Evolutionary conservation across 2,888 invertebrate genomes (phyloP).

Genomic region (Capitulum mitella): DNA sequence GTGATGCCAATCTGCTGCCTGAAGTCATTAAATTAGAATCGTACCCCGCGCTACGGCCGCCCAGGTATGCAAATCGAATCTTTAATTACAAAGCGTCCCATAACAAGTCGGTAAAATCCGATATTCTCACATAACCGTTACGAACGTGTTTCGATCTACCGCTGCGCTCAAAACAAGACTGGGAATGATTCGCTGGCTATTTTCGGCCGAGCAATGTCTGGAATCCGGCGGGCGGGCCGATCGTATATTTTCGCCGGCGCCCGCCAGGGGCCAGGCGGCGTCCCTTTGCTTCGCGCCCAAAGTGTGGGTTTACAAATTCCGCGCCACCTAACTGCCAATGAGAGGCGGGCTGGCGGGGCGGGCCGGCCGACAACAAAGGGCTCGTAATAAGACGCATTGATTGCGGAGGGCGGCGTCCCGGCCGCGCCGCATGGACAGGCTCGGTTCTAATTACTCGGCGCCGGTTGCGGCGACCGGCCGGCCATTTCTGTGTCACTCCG

Average conservation of each 20-base stretch:
- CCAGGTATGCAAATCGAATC: conserved; percentile 3
- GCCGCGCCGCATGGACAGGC: background rate
- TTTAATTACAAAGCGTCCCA: background rate
- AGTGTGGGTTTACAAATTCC: conserved; percentile 25
- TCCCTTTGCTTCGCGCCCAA: conserved; percentile 22
- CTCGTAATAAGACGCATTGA: conserved; percentile 19
- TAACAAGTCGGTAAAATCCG: background rate
- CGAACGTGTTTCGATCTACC: background rate
- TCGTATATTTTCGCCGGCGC: background rate
- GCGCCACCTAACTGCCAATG: conserved; percentile 19
- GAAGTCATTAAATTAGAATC: background rate
- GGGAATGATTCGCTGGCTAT: background rate
- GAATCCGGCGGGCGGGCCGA: background rate
- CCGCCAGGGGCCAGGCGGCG: background rate
- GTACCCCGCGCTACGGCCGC: background rate
- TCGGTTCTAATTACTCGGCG: background rate
- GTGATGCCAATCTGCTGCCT: too few relatives aligned
- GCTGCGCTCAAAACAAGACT: background rate
- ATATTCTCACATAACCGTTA: background rate
- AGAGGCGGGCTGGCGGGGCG: background rate
- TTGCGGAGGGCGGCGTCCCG: background rate
- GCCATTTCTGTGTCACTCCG: background rate
- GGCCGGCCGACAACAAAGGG: conserved; percentile 12
- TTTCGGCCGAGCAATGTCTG: background rate
- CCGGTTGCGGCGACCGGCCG: background rate